Evolutionary conservation across 2,888 invertebrate species (phyloP), one percentile per base, ranked within the genome.

Genomic region (Epistrophella euchroma): DNA sequence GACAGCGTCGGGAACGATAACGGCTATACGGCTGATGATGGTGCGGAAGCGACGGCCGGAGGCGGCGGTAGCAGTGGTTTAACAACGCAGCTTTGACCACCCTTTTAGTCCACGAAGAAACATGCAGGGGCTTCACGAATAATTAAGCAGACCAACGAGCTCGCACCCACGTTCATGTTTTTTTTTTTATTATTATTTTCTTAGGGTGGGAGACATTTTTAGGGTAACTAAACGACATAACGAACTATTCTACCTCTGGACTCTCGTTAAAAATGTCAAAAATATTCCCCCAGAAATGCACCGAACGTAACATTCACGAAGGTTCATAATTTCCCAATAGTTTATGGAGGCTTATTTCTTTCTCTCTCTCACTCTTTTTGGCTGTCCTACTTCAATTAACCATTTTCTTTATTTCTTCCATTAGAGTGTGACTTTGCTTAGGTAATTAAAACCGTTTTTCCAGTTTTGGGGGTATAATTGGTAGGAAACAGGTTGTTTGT

Each of bases 11-110:
- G 37, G 2, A n/a, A 28, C 19, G 66, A 40, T 50, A 17, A 52
- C 77, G 72, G 52, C 32, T 5, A 7, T 32, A 4, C 4, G 32
- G 55, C n/a, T 11, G 35, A 37, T 32, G 35, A 7, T 15, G 58
- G 15, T n/a, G 72, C 13, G 13, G 50, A 5, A 6, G n/a, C 13
- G 3, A 4, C 10, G 15, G 2, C 13, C 10, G 15, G 2, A 2
- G 4, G 13, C 6, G 40, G 19, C 66, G 56, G 55, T 56, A 25
- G 28, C 77, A 70, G 72, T 81, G 81, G 77, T 50, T 86, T 70
- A 86, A 74, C 81, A 81, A 86, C 85, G 82, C 86, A 82, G 64
- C 74, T 86, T 77, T 86, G 82, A 64, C 86, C 86, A 78, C 86
- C 86, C 86, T 86, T 86, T 86, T 68, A 68, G 35, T 52, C 17